Evolutionary conservation across 64 coral and sea anemone species (phyloP).

Genomic region (Pachyseris speciosa): DNA sequence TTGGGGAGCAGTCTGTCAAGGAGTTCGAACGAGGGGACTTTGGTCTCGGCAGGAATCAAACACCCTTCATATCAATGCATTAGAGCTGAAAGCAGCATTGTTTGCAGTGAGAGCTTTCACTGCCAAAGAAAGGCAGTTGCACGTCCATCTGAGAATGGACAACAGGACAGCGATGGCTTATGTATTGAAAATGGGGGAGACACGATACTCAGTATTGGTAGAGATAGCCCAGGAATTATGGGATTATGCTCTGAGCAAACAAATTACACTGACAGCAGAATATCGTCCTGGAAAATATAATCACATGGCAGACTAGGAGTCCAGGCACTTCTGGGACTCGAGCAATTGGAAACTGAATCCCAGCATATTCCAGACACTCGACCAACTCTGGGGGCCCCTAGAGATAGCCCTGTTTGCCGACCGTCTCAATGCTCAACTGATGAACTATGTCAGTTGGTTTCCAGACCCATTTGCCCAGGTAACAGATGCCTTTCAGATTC

Average conservation of each 20-base stretch:
- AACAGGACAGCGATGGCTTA: conserved; percentile 66
- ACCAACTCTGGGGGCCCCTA: conserved; percentile 2
- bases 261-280: conserved; percentile 54
- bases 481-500: conserved; percentile 26
- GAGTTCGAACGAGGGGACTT: conserved; percentile 45
- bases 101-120: conserved; percentile 53
- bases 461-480: conserved; percentile 28
- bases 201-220: conserved; percentile 28
- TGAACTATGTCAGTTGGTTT: conserved; percentile 13
- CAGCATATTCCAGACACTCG: not conserved
- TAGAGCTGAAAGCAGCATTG: conserved; percentile 62
- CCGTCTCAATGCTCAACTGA: conserved; percentile 2
- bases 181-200: conserved; percentile 13
- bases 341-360: conserved; percentile 42
- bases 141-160: conserved; percentile 57
- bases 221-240: conserved; percentile 58
- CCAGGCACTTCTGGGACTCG: conserved; percentile 43
- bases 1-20: conserved; percentile 55
- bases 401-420: conserved; percentile 49
- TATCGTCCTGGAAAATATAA: conserved; percentile 47
- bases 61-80: conserved; percentile 60
- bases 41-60: conserved; percentile 50
- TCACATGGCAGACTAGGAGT: conserved; percentile 46
- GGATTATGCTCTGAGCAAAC: conserved; percentile 43
- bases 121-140: not conserved